Base-by-base conservation (phyloP, 2,888 invertebrate genomes). In the Piscicola geometra region DNA sequence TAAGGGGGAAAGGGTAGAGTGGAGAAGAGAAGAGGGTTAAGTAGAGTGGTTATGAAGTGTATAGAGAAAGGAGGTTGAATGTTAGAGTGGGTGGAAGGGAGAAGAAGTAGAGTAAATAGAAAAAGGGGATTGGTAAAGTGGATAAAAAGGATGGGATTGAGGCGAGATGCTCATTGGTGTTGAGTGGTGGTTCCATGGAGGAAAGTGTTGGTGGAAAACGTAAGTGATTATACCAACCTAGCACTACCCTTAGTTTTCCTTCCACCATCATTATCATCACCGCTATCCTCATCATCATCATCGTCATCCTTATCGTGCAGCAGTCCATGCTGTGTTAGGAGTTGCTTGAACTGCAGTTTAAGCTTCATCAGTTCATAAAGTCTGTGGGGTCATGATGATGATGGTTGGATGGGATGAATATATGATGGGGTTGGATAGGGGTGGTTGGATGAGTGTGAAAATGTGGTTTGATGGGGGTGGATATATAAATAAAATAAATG, bases 331-430 rank as follows among this genome's bases (percentile, higher is more conserved):
- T 85, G 85, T 82, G 90, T 90, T 21, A 96, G 87, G 77, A 95
- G 88, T 75, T 91, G 90, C 82, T 91, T 89, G 81, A 96, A 92
- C 85, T 99, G 99, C 33, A 91, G 89, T 50, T 94, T 89, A 5
- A 99, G 87, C 87, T 98, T 98, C 0, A 93, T 93, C 82, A 95
- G 91, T 86, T 99, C 99, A 83, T 97, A 99, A 82, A 99, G 21
- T n/a, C 35, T 32, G 67, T 67, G 64, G n/a, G n/a, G n/a, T n/a
- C n/a, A n/a, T n/a, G n/a, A n/a, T n/a, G n/a, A n/a, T n/a, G n/a
- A n/a, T n/a, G n/a, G n/a, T n/a, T n/a, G n/a, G n/a, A n/a, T n/a
- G n/a, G n/a, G n/a, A n/a, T n/a, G n/a, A n/a, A n/a, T n/a, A n/a
- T n/a, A n/a, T n/a, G n/a, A n/a, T n/a, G n/a, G n/a, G n/a, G n/a